Evolutionary conservation across 2,888 invertebrate genomes (phyloP).

Genomic region (Omphaloscelis lunosa): DNA sequence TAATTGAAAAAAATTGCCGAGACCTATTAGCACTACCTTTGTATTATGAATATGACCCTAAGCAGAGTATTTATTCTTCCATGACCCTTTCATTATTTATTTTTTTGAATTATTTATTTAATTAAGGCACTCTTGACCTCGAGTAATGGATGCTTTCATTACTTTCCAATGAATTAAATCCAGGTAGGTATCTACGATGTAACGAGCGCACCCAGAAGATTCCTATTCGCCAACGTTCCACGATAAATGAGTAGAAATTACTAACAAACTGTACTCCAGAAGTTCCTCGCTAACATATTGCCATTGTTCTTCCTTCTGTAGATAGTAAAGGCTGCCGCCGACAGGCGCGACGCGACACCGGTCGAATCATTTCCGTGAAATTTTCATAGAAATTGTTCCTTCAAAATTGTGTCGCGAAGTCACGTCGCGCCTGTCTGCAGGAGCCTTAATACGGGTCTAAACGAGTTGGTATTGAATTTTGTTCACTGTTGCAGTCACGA

Average conservation of each 20-base stretch:
- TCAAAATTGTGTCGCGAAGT: no score
- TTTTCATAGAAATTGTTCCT: no score
- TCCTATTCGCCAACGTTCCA: not conserved
- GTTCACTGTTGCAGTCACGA: slow-evolving; percentile 53
- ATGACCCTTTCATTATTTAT: not conserved
- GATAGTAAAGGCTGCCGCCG: not conserved
- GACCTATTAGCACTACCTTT: not conserved
- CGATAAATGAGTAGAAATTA: slow-evolving; percentile 38
- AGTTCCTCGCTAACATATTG: slow-evolving; percentile 40
- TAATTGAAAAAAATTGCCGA: not conserved
- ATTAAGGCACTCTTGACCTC: not conserved
- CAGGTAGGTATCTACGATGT: not conserved
- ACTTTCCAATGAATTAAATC: slow-evolving; percentile 2
- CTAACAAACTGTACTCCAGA: slow-evolving; percentile 18
- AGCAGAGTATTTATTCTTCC: not conserved
- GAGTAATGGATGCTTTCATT: not conserved
- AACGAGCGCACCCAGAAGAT: not conserved
- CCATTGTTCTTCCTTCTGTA: slow-evolving; percentile 33
- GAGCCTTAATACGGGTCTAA: slow-evolving; percentile 4
- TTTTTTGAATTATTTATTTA: not conserved
- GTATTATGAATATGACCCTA: not conserved
- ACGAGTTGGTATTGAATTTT: slow-evolving; percentile 46
- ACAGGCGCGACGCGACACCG: no score
- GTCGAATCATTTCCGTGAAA: no score
- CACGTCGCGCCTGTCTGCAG: no score